Conservation (phyloP, 2,888 invertebrate genomes). For the Empis livida region DNA sequence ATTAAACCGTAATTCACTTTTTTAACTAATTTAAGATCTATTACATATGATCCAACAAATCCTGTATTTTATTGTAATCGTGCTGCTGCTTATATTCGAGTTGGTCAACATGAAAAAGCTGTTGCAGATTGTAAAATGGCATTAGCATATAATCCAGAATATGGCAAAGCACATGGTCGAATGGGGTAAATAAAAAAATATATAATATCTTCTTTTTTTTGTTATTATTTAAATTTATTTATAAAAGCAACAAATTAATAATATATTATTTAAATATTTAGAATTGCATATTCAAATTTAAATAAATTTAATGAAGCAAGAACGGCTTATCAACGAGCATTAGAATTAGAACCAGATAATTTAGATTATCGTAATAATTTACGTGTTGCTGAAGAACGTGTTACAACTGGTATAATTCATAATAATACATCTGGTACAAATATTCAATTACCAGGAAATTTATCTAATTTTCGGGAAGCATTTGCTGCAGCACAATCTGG, state of each 20-base stretch:
- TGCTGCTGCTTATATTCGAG: constrained; percentile 87
- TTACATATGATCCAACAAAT: constrained; percentile 73
- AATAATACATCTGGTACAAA: neutral
- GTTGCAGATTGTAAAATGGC: constrained; percentile 86
- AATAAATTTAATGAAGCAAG: constrained; percentile 73
- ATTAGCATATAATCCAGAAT: constrained; percentile 74
- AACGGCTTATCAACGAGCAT: constrained; percentile 74
- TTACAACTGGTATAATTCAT: neutral
- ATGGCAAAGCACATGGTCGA: constrained; percentile 91
- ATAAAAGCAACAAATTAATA: too few relatives aligned
- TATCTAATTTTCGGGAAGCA: neutral
- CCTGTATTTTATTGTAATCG: constrained; percentile 95
- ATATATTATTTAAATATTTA: constrained; percentile 2
- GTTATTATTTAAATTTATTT: neutral
- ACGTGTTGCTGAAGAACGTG: constrained; percentile 51
- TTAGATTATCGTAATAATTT: constrained; percentile 80
- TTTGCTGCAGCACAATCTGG: neutral
- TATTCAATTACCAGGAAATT: neutral
- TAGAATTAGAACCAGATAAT: constrained; percentile 85
- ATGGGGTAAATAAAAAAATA: constrained; percentile 44
- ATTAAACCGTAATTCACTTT: too few relatives aligned
- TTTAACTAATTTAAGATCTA: constrained; percentile 51
- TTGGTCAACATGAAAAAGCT: constrained; percentile 70
- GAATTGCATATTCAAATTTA: constrained; percentile 69
- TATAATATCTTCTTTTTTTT: neutral